phyloP scores from a whole-genome alignment of 2,888 invertebrate genomes.

The Eucera pruinosa region DNA sequence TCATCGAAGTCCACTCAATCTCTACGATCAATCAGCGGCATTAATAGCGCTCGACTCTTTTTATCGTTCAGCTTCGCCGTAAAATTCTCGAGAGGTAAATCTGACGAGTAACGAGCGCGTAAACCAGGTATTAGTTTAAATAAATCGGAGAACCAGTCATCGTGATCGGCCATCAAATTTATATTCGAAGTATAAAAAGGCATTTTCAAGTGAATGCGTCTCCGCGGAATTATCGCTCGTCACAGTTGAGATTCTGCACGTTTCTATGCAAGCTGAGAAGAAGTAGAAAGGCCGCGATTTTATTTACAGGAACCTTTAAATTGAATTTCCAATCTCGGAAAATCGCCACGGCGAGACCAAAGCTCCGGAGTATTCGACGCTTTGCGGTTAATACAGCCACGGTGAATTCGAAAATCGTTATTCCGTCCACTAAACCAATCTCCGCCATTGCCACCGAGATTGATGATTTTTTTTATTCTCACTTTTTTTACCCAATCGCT shows the following conservation, averaged over 20 bases:
- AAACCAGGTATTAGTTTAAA: not conserved
- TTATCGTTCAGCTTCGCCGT: not conserved
- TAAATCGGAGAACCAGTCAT: not conserved
- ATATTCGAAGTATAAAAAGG: not conserved
- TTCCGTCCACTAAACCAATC: slow-evolving; percentile 28
- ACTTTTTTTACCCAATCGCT: not conserved
- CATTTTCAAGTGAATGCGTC: not conserved
- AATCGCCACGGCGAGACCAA: slow-evolving; percentile 1
- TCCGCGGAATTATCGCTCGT: slow-evolving; percentile 8
- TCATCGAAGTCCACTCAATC: not conserved
- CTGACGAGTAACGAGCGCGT: not conserved
- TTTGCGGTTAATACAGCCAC: slow-evolving; percentile 18
- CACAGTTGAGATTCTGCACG: not conserved
- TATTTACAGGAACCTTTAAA: slow-evolving; percentile 34
- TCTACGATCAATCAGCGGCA: not conserved
- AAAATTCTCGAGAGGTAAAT: not conserved
- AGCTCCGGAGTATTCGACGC: slow-evolving; percentile 6
- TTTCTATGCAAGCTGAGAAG: not conserved
- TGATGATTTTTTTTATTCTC: not conserved
- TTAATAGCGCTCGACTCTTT: not conserved
- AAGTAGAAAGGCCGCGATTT: slow-evolving; percentile 11
- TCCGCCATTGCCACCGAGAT: slow-evolving; percentile 6
- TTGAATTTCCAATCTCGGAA: slow-evolving; percentile 39
- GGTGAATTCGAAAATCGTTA: slow-evolving; percentile 30
- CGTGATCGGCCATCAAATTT: not conserved